Evolutionary conservation across 2,888 invertebrate genomes (phyloP).

Genomic region (Leptinotarsa rubiginosa): DNA sequence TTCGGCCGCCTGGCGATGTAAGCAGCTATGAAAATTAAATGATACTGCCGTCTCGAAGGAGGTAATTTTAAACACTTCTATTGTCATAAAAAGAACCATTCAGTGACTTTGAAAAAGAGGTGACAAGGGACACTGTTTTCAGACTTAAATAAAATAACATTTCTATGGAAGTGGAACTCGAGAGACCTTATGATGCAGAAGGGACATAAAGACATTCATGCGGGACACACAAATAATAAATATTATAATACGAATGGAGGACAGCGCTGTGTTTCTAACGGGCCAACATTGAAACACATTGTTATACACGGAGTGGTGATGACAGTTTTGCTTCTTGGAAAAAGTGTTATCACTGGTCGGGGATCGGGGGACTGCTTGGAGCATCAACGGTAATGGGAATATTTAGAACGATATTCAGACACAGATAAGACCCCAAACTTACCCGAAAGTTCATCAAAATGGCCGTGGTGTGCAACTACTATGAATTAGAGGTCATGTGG

Average conservation of each 20-base stretch:
- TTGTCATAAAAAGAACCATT: conserved; percentile 65
- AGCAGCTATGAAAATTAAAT: conserved; percentile 66
- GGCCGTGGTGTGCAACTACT: conserved; percentile 16
- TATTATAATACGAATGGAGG: conserved; percentile 66
- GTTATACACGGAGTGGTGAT: conserved; percentile 64
- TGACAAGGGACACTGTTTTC: conserved; percentile 63
- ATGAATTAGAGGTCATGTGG: conserved; percentile 3
- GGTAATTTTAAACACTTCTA: conserved; percentile 67
- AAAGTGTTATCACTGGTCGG: conserved; percentile 65
- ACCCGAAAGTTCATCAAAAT: conserved; percentile 30
- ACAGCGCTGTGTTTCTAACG: conserved; percentile 55
- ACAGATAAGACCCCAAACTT: conserved; percentile 44
- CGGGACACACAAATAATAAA: conserved; percentile 68
- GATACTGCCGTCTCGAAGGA: conserved; percentile 64
- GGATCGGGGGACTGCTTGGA: conserved; percentile 50
- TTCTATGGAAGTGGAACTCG: conserved; percentile 61
- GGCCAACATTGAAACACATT: conserved; percentile 65
- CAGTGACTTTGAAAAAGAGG: conserved; percentile 65
- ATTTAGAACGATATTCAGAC: conserved; percentile 53
- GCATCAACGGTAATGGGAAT: conserved; percentile 48
- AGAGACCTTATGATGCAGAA: conserved; percentile 61
- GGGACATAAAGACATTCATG: conserved; percentile 62
- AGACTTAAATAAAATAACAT: conserved; percentile 66
- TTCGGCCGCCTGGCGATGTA: conserved; percentile 55
- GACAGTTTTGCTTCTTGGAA: conserved; percentile 66